Percentiles rank a stretch among this genome's conserved stretches.
Conservation (phyloP, 1,140 invertebrate genomes). For the Anastrepha obliqua region DNA sequence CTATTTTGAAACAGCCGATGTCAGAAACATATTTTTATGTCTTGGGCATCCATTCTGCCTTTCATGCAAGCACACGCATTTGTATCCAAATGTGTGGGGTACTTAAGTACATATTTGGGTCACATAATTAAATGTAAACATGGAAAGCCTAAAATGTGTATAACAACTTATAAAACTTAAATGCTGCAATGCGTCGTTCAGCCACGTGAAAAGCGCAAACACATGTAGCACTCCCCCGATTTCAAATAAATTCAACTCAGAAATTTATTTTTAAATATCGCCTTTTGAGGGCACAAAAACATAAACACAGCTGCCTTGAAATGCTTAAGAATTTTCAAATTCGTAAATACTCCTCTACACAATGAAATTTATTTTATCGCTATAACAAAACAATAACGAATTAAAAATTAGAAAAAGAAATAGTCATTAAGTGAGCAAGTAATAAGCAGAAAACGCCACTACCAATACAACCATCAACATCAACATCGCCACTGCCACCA, state of each 20-base stretch:
- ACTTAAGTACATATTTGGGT: slow-evolving; percentile 41
- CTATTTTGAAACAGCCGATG: too few species aligned
- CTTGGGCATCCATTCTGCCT: too few species aligned
- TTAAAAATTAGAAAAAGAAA: slow-evolving; percentile 37
- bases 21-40: neutral
- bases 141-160: neutral
- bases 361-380: neutral
- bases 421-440: slow-evolving; percentile 34
- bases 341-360: neutral
- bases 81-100: neutral
- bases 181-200: neutral
- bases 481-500: neutral
- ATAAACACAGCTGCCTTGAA: slow-evolving; percentile 33
- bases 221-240: slow-evolving; percentile 5
- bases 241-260: neutral
- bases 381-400: slow-evolving; percentile 28
- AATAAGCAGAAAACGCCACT: slow-evolving; percentile 9
- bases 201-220: neutral
- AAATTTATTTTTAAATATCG: slow-evolving; percentile 29
- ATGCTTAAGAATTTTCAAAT: neutral
- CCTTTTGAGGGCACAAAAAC: slow-evolving; percentile 46
- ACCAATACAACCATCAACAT: neutral
- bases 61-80: too few species aligned
- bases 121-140: slow-evolving; percentile 52
- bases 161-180: neutral